Evolutionary conservation across 2,888 invertebrate genomes (phyloP), one percentile per base, ranked within the genome.

Genomic region (Malacosoma neustria): DNA sequence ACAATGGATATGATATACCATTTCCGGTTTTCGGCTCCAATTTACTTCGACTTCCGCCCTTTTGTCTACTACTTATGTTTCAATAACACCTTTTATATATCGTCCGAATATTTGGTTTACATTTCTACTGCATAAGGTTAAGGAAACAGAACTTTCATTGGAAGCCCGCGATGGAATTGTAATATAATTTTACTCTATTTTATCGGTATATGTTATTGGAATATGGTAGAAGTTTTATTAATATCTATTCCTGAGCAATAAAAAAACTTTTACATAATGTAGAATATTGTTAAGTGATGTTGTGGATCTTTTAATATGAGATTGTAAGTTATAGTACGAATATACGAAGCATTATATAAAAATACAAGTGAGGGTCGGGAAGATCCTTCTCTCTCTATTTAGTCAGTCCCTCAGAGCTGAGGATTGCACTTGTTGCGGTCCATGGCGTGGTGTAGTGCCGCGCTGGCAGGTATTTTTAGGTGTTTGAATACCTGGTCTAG

Each of bases 21-120:
- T 46, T 46, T 46, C 48, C 48, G 44, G 36, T 37, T 39, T 40
- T 40, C 40, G 43, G 39, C 39, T 41, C 41, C 38, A 41, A 36
- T 38, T 41, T 38, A 31, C 33, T 29, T 30, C 34, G 31, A 35
- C 43, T 40, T 46, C 41, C 43, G 34, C 39, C 22, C 34, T 33
- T 36, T 14, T 29, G 12, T 14, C 38, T 35, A 38, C 38, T 29
- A 38, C 9, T 22, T 22, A 9, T 9, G 22, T 22, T 22, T 2
- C 22, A 22, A 22, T 4, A 22, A 22, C 22, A 22, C 9, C 2
- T 22, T 22, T 4, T 9, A 5, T 22, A 22, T 22, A 22, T 2
- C 3, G n/a, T 22, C 5, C 9, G 5, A 22, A 22, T 22, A 22
- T 22, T 22, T 22, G 22, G 9, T 22, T 22, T 22, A 9, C 22